Percentiles rank a stretch among this genome's conserved stretches.
Evolutionary conservation across 2,888 invertebrate genomes (phyloP).

Genomic region (Drosophila greeni): DNA sequence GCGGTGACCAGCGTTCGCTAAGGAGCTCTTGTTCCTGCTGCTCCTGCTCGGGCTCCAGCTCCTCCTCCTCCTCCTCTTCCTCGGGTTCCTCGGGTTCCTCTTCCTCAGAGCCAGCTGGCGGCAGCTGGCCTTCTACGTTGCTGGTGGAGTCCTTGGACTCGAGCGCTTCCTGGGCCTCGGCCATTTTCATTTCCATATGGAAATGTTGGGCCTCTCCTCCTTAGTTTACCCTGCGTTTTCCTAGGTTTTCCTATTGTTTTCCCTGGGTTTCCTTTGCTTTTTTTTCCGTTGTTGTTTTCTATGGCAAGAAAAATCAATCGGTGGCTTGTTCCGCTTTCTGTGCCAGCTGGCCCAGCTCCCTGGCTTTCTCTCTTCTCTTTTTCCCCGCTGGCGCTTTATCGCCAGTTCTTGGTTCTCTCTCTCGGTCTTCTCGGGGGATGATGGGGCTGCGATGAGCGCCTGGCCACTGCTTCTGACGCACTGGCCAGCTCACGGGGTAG

Average conservation of each 20-base stretch:
- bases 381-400: background rate
- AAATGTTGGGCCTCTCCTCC: slow-evolving; percentile 10
- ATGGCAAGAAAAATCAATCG: slow-evolving; percentile 62
- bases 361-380: slow-evolving; percentile 16
- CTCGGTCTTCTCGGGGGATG: slow-evolving; percentile 6
- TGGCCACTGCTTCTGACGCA: slow-evolving; percentile 49
- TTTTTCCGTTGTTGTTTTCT: background rate
- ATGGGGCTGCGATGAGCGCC: slow-evolving; percentile 35
- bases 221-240: background rate
- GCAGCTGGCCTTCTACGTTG: slow-evolving; percentile 25
- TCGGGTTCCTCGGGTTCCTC: slow-evolving; percentile 10
- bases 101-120: slow-evolving; percentile 31
- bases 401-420: background rate
- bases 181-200: slow-evolving; percentile 47
- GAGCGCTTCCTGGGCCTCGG: slow-evolving; percentile 9
- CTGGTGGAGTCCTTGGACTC: slow-evolving; percentile 27
- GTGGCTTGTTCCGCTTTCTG: slow-evolving; percentile 49
- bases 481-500: slow-evolving; percentile 35
- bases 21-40: slow-evolving; percentile 40
- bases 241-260: slow-evolving; percentile 3
- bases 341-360: slow-evolving; percentile 57
- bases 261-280: background rate
- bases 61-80: slow-evolving; percentile 31
- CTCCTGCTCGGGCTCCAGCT: slow-evolving; percentile 50
- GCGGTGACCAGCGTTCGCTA: slow-evolving; percentile 77